Evolutionary conservation across 2,113 vertebrate species (phyloP).

Genomic region (Spizaetus ornatus): DNA sequence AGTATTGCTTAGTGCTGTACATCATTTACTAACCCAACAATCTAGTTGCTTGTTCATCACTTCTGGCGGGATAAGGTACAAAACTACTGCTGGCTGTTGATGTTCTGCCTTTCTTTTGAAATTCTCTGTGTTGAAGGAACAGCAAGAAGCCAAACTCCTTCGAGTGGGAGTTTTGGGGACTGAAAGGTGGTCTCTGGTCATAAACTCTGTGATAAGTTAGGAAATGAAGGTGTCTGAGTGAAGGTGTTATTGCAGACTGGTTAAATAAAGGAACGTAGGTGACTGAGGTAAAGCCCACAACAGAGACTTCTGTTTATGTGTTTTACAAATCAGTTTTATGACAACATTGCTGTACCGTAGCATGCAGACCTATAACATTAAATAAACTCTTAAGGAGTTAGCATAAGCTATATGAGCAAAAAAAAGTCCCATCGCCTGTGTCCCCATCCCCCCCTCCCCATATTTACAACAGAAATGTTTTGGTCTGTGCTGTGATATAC

Average conservation of each 20-base stretch:
- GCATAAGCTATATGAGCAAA: neutral
- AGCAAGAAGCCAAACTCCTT: neutral
- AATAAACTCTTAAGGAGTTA: neutral
- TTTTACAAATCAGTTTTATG: neutral
- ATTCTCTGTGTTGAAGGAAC: neutral
- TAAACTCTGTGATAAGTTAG: neutral
- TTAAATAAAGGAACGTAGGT: neutral
- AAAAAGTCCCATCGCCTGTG: accelerated
- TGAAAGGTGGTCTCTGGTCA: neutral
- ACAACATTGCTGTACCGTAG: neutral
- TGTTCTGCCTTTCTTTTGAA: neutral
- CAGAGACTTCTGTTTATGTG: neutral
- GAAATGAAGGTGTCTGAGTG: neutral
- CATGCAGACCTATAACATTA: neutral
- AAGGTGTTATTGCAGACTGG: neutral
- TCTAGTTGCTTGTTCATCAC: neutral
- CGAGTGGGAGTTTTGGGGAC: neutral
- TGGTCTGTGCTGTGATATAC: neutral
- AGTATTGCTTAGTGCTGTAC: neutral
- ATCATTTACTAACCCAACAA: neutral
- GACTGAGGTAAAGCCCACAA: neutral
- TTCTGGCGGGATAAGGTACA: neutral
- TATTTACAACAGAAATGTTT: neutral
- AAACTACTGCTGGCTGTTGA: neutral
- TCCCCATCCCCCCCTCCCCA: accelerated